Percentiles rank a stretch among this genome's conserved stretches.
phyloP scores from a whole-genome alignment of 1,140 invertebrate genomes.

The Pogonomyrmex californicus region DNA sequence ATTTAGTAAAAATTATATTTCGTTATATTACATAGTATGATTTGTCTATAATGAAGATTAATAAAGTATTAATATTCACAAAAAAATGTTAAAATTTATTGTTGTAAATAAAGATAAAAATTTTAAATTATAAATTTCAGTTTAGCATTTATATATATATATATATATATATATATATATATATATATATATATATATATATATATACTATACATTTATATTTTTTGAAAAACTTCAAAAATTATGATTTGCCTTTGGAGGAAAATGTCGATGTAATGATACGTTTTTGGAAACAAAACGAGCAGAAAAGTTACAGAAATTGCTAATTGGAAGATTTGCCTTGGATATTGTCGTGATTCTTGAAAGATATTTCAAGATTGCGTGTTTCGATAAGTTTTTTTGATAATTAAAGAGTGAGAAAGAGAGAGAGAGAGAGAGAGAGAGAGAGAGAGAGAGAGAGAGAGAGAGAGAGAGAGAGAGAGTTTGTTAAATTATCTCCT shows the following conservation, averaged over 20 bases:
- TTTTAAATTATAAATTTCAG: neutral
- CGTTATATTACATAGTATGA: neutral
- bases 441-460: too few species aligned
- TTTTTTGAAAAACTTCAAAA: neutral
- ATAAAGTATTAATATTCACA: neutral
- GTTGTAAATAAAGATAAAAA: neutral
- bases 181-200: too few species aligned
- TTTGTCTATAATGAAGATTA: neutral
- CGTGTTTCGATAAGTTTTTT: constrained; percentile 11
- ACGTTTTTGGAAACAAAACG: neutral
- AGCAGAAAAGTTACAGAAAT: constrained; percentile 10
- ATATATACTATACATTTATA: neutral
- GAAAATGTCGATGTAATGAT: neutral
- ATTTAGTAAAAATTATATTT: neutral
- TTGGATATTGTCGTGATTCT: constrained; percentile 18
- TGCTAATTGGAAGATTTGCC: constrained; percentile 17
- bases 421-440: too few species aligned
- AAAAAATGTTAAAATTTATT: neutral
- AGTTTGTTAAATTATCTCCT: constrained; percentile 35
- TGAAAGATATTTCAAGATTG: constrained; percentile 21
- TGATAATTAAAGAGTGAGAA: neutral
- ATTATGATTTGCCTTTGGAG: neutral
- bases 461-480: too few species aligned
- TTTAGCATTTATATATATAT: too few species aligned
- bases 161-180: neutral